Conservation (phyloP, 2,113 vertebrate genomes). For the Syrrhaptes paradoxus region DNA sequence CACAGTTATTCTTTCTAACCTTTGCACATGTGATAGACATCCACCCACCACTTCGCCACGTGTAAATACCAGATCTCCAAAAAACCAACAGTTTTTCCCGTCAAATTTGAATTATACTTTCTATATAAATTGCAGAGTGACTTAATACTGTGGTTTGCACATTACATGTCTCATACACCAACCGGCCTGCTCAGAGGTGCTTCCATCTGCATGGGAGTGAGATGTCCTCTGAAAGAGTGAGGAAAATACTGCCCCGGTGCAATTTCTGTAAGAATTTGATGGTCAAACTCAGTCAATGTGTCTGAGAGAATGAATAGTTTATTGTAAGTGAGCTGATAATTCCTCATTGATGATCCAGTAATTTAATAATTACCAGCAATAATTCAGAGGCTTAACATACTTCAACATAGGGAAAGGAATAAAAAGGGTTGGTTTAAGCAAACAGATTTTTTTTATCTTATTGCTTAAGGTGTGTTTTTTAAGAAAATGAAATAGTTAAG, state of each 20-base stretch:
- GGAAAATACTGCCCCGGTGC: not conserved
- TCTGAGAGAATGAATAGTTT: not conserved
- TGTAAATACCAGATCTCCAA: not conserved
- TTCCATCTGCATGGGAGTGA: constrained; percentile 23
- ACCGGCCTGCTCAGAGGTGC: not conserved
- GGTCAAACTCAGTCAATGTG: not conserved
- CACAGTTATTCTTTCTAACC: not conserved
- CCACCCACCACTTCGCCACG: not conserved
- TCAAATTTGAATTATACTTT: not conserved
- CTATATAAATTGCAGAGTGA: not conserved
- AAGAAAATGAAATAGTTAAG: not conserved
- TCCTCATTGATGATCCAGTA: not conserved
- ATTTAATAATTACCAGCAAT: not conserved
- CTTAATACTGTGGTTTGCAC: not conserved
- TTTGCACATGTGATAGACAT: not conserved
- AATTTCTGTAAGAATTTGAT: not conserved
- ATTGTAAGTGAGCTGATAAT: not conserved
- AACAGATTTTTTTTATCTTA: not conserved
- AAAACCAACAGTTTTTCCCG: not conserved
- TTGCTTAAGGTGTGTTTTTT: not conserved
- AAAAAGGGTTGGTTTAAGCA: not conserved
- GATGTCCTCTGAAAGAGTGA: not conserved
- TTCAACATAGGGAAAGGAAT: not conserved
- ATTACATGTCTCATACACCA: not conserved
- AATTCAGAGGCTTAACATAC: not conserved